These are phyloP conservation scores for Troides oblongomaculatus DNA, from an alignment of 2,888 invertebrate genomes.

Conservation along the genomic window DNA sequence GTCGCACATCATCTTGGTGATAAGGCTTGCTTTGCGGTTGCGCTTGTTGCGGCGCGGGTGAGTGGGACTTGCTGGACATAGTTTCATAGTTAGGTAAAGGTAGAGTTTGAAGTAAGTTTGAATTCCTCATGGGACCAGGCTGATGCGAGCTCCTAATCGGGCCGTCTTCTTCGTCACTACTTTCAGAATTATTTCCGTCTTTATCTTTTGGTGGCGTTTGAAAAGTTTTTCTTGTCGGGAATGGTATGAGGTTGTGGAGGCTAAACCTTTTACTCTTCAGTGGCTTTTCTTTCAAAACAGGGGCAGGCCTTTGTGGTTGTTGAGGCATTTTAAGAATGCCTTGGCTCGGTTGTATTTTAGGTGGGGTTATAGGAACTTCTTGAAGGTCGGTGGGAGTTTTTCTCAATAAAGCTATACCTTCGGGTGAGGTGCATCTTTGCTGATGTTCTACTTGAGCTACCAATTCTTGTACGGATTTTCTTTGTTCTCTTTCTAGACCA, in stretches of 20 bases:
- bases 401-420: slow-evolving; percentile 57
- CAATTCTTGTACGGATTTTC: slow-evolving; percentile 82
- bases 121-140: slow-evolving; percentile 78
- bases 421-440: slow-evolving; percentile 64
- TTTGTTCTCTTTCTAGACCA: slow-evolving; percentile 56
- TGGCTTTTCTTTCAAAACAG: slow-evolving; percentile 71
- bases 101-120: slow-evolving; percentile 74
- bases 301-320: slow-evolving; percentile 71
- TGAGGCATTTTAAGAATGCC: slow-evolving; percentile 69
- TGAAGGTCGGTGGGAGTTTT: slow-evolving; percentile 57
- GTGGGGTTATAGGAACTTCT: slow-evolving; percentile 43
- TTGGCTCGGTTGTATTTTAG: slow-evolving; percentile 46
- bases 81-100: slow-evolving; percentile 81
- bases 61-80: slow-evolving; percentile 66
- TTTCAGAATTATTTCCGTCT: slow-evolving; percentile 75
- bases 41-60: slow-evolving; percentile 56
- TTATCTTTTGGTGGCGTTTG: slow-evolving; percentile 71
- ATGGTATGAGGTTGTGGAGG: slow-evolving; percentile 74
- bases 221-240: slow-evolving; percentile 74
- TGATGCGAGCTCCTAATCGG: slow-evolving; percentile 69
- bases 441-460: slow-evolving; percentile 82
- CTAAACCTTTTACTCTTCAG: slow-evolving; percentile 74
- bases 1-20: slow-evolving; percentile 51
- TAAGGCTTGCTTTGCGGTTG: slow-evolving; percentile 43
- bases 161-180: slow-evolving; percentile 79